Percentiles rank a stretch among this genome's conserved stretches.
Evolutionary conservation across 2,113 vertebrate species (phyloP).

Genomic region (Megaleporinus macrocephalus): DNA sequence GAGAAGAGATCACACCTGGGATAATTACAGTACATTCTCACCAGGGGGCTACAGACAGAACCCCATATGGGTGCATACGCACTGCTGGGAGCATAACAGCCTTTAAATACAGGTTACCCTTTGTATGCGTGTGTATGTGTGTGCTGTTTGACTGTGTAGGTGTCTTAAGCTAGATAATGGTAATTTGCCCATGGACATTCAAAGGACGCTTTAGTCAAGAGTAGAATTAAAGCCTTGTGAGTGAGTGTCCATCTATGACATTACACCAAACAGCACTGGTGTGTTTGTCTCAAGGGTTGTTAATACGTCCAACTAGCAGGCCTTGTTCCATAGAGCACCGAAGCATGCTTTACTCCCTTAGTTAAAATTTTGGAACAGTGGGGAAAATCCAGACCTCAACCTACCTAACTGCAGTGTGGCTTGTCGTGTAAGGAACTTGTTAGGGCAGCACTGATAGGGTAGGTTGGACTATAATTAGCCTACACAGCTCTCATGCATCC

Average conservation of each 20-base stretch:
- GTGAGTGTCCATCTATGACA: constrained; percentile 7
- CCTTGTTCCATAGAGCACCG: background rate
- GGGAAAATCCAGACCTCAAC: background rate
- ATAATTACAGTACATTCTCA: constrained; percentile 74
- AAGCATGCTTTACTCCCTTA: background rate
- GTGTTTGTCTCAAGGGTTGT: constrained; percentile 8
- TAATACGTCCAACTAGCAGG: background rate
- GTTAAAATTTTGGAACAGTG: background rate
- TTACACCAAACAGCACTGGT: background rate
- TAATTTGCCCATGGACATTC: constrained; percentile 45
- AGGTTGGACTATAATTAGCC: background rate
- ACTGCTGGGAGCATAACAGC: constrained; percentile 68
- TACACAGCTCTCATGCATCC: background rate
- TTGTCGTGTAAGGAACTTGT: too few species aligned
- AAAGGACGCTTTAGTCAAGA: constrained; percentile 43
- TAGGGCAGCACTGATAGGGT: background rate
- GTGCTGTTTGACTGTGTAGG: constrained; percentile 54
- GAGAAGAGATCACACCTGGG: constrained; percentile 76
- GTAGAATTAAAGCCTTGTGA: constrained; percentile 34
- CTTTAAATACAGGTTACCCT: constrained; percentile 70
- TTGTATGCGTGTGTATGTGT: constrained; percentile 34
- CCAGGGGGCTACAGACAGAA: constrained; percentile 68
- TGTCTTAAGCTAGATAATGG: constrained; percentile 49
- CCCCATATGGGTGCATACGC: constrained; percentile 58
- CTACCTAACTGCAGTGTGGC: background rate